Percentiles rank a stretch among this genome's conserved stretches.
These are phyloP conservation scores for Anolis apletophallus DNA, from an alignment of 2,797 vertebrate species.

Conservation along the genomic window DNA sequence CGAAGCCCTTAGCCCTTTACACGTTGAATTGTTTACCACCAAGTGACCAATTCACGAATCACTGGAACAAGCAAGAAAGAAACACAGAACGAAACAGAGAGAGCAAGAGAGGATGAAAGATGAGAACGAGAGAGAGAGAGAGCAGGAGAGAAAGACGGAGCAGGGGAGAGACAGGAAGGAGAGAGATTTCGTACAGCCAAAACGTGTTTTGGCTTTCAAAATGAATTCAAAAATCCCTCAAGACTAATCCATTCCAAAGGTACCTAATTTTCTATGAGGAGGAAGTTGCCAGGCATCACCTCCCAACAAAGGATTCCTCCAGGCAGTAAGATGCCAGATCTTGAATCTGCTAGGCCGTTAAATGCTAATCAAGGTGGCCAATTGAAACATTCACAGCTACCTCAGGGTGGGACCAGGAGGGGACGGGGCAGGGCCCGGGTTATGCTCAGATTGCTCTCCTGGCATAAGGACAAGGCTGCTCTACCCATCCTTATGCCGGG, in stretches of 20 bases:
- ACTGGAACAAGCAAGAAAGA: constrained; percentile 11
- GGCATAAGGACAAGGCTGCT: too few relatives aligned
- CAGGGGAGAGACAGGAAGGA: neutral
- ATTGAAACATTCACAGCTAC: too few relatives aligned
- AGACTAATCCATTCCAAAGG: rapidly evolving
- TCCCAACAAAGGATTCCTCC: too few relatives aligned
- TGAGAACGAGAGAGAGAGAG: neutral
- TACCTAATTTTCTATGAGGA: neutral
- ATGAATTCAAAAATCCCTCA: neutral
- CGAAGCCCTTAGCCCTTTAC: constrained; percentile 37
- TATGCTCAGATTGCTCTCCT: too few relatives aligned
- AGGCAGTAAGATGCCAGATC: too few relatives aligned
- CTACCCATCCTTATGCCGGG: too few relatives aligned
- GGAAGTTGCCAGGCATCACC: too few relatives aligned
- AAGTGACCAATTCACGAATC: constrained; percentile 11
- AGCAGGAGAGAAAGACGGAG: neutral
- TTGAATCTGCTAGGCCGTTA: too few relatives aligned
- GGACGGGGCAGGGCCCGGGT: too few relatives aligned
- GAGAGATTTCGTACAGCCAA: constrained; percentile 11
- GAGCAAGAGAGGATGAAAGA: neutral
- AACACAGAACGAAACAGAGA: neutral
- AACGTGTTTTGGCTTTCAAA: neutral
- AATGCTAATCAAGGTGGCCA: too few relatives aligned
- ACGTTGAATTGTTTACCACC: constrained; percentile 28
- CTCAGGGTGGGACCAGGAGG: too few relatives aligned